A percentile compares a stretch with the other conserved stretches of the same genome.
Evolutionary conservation across 92 coral and sea anemone genomes (phyloP).

Genomic region (Siderastrea radians): DNA sequence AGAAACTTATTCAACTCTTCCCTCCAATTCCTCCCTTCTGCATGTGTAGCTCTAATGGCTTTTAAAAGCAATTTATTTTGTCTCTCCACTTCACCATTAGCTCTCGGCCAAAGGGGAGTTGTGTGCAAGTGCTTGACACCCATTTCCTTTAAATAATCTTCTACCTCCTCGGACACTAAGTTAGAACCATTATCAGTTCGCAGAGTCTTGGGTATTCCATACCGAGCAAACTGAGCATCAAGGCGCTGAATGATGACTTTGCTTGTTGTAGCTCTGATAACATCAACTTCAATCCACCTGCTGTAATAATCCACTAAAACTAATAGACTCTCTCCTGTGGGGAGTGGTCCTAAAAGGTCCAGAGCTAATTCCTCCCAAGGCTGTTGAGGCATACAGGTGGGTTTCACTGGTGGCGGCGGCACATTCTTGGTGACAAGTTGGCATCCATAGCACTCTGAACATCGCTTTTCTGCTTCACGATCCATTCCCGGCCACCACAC

Average conservation of each 20-base stretch:
- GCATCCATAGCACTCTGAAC: too few species aligned
- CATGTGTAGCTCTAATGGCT: constrained; percentile 55
- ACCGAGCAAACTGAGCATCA: constrained; percentile 61
- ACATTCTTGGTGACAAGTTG: too few species aligned
- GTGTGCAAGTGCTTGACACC: constrained; percentile 26
- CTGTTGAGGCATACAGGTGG: constrained; percentile 51
- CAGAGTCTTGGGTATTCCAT: constrained; percentile 46
- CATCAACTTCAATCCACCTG: constrained; percentile 67
- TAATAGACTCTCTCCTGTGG: constrained; percentile 58
- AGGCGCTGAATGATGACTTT: constrained; percentile 39
- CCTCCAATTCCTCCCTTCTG: constrained; percentile 44
- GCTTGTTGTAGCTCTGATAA: constrained; percentile 49
- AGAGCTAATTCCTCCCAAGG: constrained; percentile 70
- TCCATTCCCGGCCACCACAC: too few species aligned
- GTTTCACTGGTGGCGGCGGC: constrained; percentile 47
- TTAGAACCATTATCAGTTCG: constrained; percentile 59
- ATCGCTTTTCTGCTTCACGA: too few species aligned
- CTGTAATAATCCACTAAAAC: constrained; percentile 67
- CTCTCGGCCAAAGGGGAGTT: constrained; percentile 63
- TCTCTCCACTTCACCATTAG: constrained; percentile 71
- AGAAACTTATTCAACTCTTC: constrained; percentile 49
- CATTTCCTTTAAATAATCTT: constrained; percentile 41
- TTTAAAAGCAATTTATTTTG: constrained; percentile 60
- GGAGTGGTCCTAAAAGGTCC: constrained; percentile 62
- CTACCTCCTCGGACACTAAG: constrained; percentile 47